Percentiles rank a stretch among this genome's conserved stretches.
Conservation (phyloP, 2,113 vertebrate species). For the Vulpes lagopus region DNA sequence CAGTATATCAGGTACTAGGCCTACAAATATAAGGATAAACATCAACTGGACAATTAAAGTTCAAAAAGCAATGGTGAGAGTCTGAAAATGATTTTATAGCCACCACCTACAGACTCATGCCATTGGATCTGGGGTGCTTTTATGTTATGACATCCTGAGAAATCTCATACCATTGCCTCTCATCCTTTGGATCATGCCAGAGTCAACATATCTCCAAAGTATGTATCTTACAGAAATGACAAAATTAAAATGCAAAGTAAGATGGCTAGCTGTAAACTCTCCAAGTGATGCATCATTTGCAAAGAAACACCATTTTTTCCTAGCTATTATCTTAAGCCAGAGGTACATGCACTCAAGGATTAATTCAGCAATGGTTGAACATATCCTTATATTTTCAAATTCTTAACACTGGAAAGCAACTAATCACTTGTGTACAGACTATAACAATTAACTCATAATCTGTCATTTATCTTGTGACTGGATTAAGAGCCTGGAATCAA, state of each 20-base stretch:
- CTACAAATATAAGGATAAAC: not conserved
- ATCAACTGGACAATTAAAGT: not conserved
- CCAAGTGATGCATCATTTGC: not conserved
- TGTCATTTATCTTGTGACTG: conserved; percentile 19
- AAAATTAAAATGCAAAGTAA: not conserved
- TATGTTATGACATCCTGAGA: not conserved
- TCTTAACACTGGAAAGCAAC: not conserved
- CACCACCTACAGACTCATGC: not conserved
- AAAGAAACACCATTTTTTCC: not conserved
- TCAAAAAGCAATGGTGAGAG: not conserved
- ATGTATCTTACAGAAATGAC: not conserved
- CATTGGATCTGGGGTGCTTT: not conserved
- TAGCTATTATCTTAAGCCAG: not conserved
- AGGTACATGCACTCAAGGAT: not conserved
- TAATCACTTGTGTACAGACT: conserved; percentile 27
- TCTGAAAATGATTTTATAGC: not conserved
- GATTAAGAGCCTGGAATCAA: conserved; percentile 26
- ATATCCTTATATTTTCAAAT: conserved; percentile 17
- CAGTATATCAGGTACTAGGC: not conserved
- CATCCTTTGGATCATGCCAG: not conserved
- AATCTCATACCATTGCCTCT: not conserved
- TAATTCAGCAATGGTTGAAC: not conserved
- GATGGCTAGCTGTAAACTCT: not conserved
- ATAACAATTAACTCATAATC: not conserved
- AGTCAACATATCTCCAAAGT: not conserved